Evolutionary conservation across 2,888 invertebrate species (phyloP).

Genomic region (Synergus umbraculus): DNA sequence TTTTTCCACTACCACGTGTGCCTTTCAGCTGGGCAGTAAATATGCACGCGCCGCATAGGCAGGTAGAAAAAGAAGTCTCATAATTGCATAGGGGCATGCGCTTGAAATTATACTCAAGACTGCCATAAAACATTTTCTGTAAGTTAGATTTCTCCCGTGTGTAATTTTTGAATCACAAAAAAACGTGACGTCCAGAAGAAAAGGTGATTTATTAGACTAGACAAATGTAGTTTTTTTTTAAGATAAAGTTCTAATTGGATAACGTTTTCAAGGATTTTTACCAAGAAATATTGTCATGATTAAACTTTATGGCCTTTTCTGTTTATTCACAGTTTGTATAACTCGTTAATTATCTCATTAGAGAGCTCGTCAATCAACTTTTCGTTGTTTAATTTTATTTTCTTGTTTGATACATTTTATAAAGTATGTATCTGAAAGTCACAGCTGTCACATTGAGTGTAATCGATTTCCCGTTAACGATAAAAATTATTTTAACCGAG

Average conservation of each 20-base stretch:
- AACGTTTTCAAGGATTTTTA: background rate
- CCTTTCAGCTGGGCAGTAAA: constrained; percentile 18
- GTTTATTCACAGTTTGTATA: background rate
- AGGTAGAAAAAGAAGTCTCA: constrained; percentile 15
- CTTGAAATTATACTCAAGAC: constrained; percentile 27
- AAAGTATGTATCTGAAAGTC: background rate
- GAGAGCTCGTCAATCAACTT: background rate
- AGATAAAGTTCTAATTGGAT: background rate
- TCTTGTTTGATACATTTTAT: background rate
- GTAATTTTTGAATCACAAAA: background rate
- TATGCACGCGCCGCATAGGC: background rate
- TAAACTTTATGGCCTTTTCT: background rate
- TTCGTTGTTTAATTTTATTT: background rate
- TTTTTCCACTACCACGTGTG: constrained; percentile 4
- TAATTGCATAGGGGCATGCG: constrained; percentile 27
- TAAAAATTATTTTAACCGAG: background rate
- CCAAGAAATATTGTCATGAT: background rate
- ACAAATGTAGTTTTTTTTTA: background rate
- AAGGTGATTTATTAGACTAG: background rate
- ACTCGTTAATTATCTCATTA: background rate
- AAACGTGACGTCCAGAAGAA: background rate
- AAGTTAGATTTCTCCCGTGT: background rate
- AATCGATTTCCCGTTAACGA: background rate
- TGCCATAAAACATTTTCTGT: constrained; percentile 25
- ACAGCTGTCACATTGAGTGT: background rate